phyloP scores from a whole-genome alignment of 1,140 invertebrate species.

The Monomorium pharaonis region DNA sequence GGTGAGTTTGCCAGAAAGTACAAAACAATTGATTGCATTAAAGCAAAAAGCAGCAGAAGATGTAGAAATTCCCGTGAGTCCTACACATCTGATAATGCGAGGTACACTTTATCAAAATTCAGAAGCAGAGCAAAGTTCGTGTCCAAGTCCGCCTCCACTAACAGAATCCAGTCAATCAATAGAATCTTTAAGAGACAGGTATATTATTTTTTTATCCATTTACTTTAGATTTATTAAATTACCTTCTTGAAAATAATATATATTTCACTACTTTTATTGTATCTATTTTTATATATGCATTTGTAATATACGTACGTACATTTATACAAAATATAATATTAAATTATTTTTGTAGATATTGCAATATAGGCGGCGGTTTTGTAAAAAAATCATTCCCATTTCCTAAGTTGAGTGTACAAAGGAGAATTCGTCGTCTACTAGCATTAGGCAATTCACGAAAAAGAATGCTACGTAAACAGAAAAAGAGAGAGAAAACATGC shows the following conservation, averaged over 20 bases:
- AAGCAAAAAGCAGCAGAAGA: conserved; percentile 75
- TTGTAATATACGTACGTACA: neutral
- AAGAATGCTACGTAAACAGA: conserved; percentile 83
- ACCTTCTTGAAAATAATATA: neutral
- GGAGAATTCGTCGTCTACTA: conserved; percentile 84
- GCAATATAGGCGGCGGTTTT: conserved; percentile 84
- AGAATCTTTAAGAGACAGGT: conserved; percentile 82
- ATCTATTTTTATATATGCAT: neutral
- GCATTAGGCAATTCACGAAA: conserved; percentile 82
- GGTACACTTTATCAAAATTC: conserved; percentile 81
- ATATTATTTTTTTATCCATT: conserved; percentile 24
- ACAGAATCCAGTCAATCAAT: conserved; percentile 75
- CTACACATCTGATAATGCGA: conserved; percentile 80
- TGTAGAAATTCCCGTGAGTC: conserved; percentile 80
- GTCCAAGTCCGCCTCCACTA: conserved; percentile 72
- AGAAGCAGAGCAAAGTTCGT: conserved; percentile 78
- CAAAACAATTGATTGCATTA: conserved; percentile 78
- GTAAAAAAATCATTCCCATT: conserved; percentile 88
- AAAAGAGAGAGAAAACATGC: conserved; percentile 79
- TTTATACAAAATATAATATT: neutral
- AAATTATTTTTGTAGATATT: conserved; percentile 78
- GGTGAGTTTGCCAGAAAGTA: conserved; percentile 79
- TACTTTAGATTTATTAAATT: neutral
- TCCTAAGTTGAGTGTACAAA: conserved; percentile 85
- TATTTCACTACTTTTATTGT: neutral